Conservation (phyloP, 2,888 invertebrate genomes). For the Phymatocera aterrima region DNA sequence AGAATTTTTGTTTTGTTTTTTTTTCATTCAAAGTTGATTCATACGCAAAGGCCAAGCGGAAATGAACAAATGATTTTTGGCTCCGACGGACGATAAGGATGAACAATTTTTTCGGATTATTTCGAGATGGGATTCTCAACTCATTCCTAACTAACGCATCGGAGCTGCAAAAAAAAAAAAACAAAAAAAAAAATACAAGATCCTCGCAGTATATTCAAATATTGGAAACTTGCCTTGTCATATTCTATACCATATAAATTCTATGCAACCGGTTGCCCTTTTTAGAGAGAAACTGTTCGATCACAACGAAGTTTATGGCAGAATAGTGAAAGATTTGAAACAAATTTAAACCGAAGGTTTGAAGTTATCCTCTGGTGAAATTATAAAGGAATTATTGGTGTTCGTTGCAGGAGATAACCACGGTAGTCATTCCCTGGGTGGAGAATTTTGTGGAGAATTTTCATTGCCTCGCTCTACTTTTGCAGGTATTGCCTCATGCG, state of each 20-base stretch:
- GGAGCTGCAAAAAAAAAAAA: too few relatives aligned
- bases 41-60: too few relatives aligned
- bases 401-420: slow-evolving; percentile 58
- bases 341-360: slow-evolving; percentile 51
- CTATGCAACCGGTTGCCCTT: slow-evolving; percentile 51
- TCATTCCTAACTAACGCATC: too few relatives aligned
- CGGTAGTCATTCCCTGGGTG: slow-evolving; percentile 55
- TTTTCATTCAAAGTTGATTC: too few relatives aligned
- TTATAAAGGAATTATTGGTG: slow-evolving; percentile 51
- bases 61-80: too few relatives aligned
- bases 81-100: too few relatives aligned
- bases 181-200: slow-evolving; percentile 52
- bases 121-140: too few relatives aligned
- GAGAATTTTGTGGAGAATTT: slow-evolving; percentile 56
- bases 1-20: too few relatives aligned
- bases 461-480: slow-evolving; percentile 50
- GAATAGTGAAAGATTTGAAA: slow-evolving; percentile 52
- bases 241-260: slow-evolving; percentile 50
- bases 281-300: slow-evolving; percentile 51
- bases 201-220: slow-evolving; percentile 52
- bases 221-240: slow-evolving; percentile 51
- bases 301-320: slow-evolving; percentile 52
- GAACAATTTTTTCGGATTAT: too few relatives aligned
- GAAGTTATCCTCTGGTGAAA: slow-evolving; percentile 41
- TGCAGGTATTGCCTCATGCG: slow-evolving; percentile 55